A percentile compares a stretch with the other conserved stretches of the same genome.
phyloP scores from a whole-genome alignment of 2,113 vertebrate genomes.

The Cyrtonyx montezumae region DNA sequence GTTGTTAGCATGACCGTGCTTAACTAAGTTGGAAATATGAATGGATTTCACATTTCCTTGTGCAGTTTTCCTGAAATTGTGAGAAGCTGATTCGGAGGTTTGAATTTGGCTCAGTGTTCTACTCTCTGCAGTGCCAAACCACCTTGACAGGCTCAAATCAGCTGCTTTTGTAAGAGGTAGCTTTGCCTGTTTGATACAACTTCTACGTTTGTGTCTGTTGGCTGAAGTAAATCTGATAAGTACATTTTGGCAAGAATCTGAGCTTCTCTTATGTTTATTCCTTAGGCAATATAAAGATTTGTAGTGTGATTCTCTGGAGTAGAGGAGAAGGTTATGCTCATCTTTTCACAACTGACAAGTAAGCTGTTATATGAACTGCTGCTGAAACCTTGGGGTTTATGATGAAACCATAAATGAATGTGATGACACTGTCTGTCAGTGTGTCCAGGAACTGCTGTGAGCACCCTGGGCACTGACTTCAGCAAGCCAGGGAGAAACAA shows the following conservation, averaged over 20 bases:
- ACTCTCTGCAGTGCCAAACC: neutral
- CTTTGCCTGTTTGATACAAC: neutral
- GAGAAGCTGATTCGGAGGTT: neutral
- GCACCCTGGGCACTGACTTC: neutral
- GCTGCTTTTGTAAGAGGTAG: neutral
- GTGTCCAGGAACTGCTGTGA: neutral
- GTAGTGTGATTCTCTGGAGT: neutral
- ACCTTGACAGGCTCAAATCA: neutral
- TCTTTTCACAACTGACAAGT: slow-evolving; percentile 4
- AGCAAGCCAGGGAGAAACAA: fast-evolving
- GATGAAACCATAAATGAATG: neutral
- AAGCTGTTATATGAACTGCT: slow-evolving; percentile 36
- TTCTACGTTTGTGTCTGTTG: neutral
- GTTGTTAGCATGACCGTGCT: neutral
- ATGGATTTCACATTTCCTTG: neutral
- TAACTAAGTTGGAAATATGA: neutral
- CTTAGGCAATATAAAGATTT: neutral
- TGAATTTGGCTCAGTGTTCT: neutral
- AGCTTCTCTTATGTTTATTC: slow-evolving; percentile 19
- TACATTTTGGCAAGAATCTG: neutral
- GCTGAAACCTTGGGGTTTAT: slow-evolving; percentile 17
- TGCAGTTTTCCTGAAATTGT: neutral
- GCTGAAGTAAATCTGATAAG: neutral
- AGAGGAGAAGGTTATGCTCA: neutral
- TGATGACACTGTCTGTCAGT: slow-evolving; percentile 3